These are phyloP conservation scores for Pogonophryne albipinna DNA, from an alignment of 2,797 vertebrate genomes.

Conservation along the genomic window DNA sequence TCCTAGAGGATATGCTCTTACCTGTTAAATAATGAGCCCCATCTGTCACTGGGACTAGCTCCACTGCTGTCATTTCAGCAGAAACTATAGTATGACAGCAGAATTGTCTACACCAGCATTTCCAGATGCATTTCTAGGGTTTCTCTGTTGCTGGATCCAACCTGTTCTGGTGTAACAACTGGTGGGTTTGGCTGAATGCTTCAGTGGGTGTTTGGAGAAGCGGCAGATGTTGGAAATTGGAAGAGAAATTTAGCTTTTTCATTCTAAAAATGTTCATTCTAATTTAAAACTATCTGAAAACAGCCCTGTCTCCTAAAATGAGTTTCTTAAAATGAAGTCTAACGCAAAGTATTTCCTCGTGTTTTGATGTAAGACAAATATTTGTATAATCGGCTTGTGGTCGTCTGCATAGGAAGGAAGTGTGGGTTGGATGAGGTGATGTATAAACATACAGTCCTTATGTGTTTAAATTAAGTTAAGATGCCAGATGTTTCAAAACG, in stretches of 20 bases:
- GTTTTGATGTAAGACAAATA: too few relatives aligned
- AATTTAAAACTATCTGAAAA: neutral
- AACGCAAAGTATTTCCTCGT: too few relatives aligned
- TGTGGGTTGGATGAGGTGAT: too few relatives aligned
- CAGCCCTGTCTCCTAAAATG: too few relatives aligned
- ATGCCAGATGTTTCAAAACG: too few relatives aligned
- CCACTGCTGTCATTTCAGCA: conserved; percentile 16
- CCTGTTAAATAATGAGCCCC: neutral
- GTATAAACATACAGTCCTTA: too few relatives aligned
- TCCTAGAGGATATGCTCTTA: neutral
- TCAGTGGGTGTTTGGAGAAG: neutral
- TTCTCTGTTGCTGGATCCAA: conserved; percentile 6
- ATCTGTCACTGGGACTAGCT: conserved; percentile 4
- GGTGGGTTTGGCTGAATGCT: neutral
- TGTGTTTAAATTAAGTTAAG: too few relatives aligned
- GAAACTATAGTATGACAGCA: neutral
- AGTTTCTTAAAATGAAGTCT: too few relatives aligned
- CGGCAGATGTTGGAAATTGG: neutral
- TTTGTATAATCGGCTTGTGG: too few relatives aligned
- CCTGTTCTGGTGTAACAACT: neutral
- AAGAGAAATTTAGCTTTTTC: neutral
- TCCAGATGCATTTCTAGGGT: neutral
- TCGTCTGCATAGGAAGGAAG: too few relatives aligned
- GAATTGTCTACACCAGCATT: conserved; percentile 3
- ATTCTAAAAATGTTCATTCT: neutral